These are phyloP conservation scores for Thecophora atra DNA, from an alignment of 2,888 invertebrate species.

Conservation along the genomic window DNA sequence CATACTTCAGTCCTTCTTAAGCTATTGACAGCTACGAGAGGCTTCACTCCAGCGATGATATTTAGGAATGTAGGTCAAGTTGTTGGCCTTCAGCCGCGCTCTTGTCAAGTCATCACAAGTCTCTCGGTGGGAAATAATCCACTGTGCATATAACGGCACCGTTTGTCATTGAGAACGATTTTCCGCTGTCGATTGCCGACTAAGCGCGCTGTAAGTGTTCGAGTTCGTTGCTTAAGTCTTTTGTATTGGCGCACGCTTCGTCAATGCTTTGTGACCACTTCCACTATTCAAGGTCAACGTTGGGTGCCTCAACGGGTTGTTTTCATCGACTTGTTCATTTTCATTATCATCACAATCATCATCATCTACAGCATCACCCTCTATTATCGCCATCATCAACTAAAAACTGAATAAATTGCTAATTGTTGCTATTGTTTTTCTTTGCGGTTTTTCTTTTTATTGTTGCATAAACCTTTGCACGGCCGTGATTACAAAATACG, in stretches of 20 bases:
- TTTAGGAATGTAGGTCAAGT: not conserved
- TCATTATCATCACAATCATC: not conserved
- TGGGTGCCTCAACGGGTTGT: not conserved
- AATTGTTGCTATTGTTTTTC: not conserved
- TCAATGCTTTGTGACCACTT: not conserved
- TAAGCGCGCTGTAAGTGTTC: not conserved
- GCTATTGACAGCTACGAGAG: too few relatives aligned
- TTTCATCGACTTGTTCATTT: too few relatives aligned
- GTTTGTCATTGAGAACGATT: not conserved
- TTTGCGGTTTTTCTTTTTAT: not conserved
- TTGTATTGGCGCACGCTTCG: not conserved
- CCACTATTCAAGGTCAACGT: conserved; percentile 2
- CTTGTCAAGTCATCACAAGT: not conserved
- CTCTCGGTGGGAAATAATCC: not conserved
- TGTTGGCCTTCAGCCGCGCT: not conserved
- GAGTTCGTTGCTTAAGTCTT: conserved; percentile 5
- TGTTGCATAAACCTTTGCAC: not conserved
- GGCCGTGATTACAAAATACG: not conserved
- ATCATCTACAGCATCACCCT: too few relatives aligned
- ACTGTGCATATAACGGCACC: too few relatives aligned
- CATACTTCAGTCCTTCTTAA: too few relatives aligned
- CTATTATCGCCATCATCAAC: conserved; percentile 2
- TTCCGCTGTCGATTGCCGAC: not conserved
- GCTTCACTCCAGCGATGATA: too few relatives aligned
- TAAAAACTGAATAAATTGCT: not conserved